A percentile compares a stretch with the other conserved stretches of the same genome.
Evolutionary conservation across 2,797 vertebrate genomes (phyloP).

Genomic region (Esox lucius): DNA sequence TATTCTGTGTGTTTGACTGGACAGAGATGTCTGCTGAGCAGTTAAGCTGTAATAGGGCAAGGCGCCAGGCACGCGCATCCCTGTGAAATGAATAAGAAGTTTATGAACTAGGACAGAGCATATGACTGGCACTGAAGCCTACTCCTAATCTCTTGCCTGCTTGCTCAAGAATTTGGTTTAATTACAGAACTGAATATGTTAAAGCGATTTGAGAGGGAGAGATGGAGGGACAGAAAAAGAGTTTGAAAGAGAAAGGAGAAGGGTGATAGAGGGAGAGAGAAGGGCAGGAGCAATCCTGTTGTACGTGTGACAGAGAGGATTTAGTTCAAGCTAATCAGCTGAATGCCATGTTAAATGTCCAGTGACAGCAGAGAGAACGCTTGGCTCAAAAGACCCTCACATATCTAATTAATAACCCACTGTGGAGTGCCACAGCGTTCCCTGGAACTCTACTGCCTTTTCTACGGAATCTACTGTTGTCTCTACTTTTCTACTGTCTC

Average conservation of each 20-base stretch:
- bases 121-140: too few relatives aligned
- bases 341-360: constrained; percentile 14
- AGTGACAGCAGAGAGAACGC: constrained; percentile 20
- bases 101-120: too few relatives aligned
- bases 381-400: constrained; percentile 2
- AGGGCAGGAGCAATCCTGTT: constrained; percentile 24
- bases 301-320: constrained; percentile 36
- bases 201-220: not conserved
- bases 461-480: not conserved
- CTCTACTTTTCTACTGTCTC: not conserved
- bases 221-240: not conserved
- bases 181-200: not conserved
- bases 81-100: too few relatives aligned
- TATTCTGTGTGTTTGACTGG: too few relatives aligned
- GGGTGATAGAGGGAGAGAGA: not conserved
- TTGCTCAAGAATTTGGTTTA: constrained; percentile 17
- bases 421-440: not conserved
- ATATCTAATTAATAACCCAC: constrained; percentile 27
- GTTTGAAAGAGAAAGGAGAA: not conserved
- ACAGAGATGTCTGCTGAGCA: too few relatives aligned
- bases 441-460: not conserved
- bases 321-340: constrained; percentile 21
- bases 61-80: too few relatives aligned
- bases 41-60: too few relatives aligned
- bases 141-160: too few relatives aligned